These are phyloP conservation scores for Harpagoxenus sublaevis DNA, from an alignment of 2,888 invertebrate species.

Conservation along the genomic window DNA sequence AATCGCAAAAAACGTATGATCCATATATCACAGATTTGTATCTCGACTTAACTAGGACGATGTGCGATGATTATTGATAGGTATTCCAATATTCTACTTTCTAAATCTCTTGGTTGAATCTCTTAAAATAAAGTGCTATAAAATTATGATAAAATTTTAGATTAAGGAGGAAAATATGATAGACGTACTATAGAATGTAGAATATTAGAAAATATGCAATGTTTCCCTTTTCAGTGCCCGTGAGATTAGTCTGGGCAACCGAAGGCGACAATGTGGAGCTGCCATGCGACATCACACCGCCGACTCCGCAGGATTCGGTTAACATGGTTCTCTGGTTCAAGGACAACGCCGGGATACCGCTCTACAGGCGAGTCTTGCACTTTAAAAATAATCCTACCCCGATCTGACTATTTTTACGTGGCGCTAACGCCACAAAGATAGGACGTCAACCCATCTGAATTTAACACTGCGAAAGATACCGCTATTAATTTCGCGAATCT, in stretches of 20 bases:
- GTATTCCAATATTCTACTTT: neutral
- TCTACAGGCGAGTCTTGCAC: conserved; percentile 90
- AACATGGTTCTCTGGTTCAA: conserved; percentile 97
- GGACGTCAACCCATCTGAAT: neutral
- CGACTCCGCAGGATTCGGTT: conserved; percentile 90
- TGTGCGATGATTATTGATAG: neutral
- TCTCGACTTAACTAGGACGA: neutral
- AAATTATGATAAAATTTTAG: neutral
- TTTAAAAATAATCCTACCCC: conserved; percentile 31
- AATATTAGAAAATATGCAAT: neutral
- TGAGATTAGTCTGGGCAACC: conserved; percentile 91
- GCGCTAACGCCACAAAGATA: neutral
- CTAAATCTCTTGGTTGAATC: neutral
- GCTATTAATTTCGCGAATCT: neutral
- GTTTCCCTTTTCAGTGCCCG: conserved; percentile 69
- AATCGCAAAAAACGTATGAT: neutral
- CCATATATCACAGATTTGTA: conserved; percentile 11
- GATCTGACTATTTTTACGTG: conserved; percentile 30
- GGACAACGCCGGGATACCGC: conserved; percentile 93
- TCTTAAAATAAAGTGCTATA: neutral
- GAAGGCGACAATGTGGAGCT: conserved; percentile 92
- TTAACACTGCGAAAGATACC: conserved; percentile 4
- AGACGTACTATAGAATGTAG: neutral
- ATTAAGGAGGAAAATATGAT: neutral
- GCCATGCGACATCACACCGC: conserved; percentile 94